Percentiles rank a stretch among this genome's conserved stretches.
phyloP scores from a whole-genome alignment of 2,797 vertebrate species.

The Mus minutoides region DNA sequence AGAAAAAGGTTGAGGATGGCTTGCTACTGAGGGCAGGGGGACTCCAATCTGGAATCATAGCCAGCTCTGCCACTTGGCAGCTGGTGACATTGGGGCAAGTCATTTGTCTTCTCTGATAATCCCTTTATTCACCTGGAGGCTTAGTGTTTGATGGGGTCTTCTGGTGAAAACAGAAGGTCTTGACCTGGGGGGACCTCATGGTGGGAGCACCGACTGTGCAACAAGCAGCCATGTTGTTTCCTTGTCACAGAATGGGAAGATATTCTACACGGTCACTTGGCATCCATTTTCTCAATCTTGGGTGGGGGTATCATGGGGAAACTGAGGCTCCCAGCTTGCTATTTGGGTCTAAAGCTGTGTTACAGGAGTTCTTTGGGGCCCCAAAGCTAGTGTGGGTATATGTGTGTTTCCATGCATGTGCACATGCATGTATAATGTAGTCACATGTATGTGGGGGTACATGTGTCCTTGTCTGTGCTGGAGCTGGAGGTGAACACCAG shows the following conservation, averaged over 20 bases:
- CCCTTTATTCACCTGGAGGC: neutral
- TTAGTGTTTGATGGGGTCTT: neutral
- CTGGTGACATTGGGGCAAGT: neutral
- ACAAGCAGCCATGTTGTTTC: rapidly evolving
- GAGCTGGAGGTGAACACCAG: neutral
- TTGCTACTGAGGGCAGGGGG: neutral
- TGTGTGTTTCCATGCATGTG: neutral
- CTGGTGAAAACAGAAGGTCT: too few species aligned
- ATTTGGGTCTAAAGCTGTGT: neutral
- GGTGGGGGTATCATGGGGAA: neutral
- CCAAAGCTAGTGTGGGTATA: too few species aligned
- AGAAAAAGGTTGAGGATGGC: neutral
- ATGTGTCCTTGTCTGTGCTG: neutral
- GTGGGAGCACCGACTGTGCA: rapidly evolving
- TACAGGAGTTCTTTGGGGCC: neutral
- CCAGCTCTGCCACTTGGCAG: neutral
- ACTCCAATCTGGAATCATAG: neutral
- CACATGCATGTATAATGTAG: neutral
- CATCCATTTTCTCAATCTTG: neutral
- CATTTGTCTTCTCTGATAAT: neutral
- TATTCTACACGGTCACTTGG: rapidly evolving
- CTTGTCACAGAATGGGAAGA: neutral
- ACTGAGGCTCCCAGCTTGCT: neutral
- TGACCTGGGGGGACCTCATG: rapidly evolving
- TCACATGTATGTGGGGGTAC: neutral